Base-by-base conservation (phyloP, 2,113 vertebrate species). In the Etheostoma cragini region DNA sequence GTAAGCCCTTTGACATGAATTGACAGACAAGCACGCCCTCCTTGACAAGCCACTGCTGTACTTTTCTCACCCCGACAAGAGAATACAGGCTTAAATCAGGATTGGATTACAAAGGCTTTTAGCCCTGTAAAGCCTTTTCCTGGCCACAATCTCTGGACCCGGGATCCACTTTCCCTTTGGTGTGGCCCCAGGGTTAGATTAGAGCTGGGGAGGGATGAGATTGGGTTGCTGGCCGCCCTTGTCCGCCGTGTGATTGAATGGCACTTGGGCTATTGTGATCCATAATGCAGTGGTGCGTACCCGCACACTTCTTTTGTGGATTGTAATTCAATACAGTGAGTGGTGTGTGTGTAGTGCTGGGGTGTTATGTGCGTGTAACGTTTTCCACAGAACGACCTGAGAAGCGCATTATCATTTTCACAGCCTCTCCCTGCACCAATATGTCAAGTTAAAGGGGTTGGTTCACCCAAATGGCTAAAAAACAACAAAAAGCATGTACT, bases 51-150 rank as follows among this genome's bases (percentile, higher is more conserved):
- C 84, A 30, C 81, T 4, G 83, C 84, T 83, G 91, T 89, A 90
- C 90, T 90, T 87, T 92, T 91, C 85, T 90, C 87, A 90, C 89
- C 87, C 72, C 50, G 58, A 91, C 85, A 90, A 88, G 80, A 87
- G 88, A 89, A 82, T 86, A 86, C 82, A 82, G 76, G 76, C 80
- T 61, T 80, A 80, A 78, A 77, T 78, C 21, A 73, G 86, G 87
- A 86, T 94, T 70, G 62, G 61, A 90, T 94, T 94, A 89, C 93
- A 94, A 92, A 93, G 92, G 80, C 86, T 87, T 81, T 85, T 58
- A 80, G 78, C 72, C 61, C 60, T 21, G 62, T 76, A 86, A 89
- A 92, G 83, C 80, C 78, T 78, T 85, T 83, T 84, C 87, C 88
- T 87, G 85, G 79, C 87, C 90, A 69, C 88, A 86, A 85, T 89